A percentile compares a stretch with the other conserved stretches of the same genome.
phyloP scores from a whole-genome alignment of 2,113 vertebrate genomes.

The Rhizomys pruinosus region DNA sequence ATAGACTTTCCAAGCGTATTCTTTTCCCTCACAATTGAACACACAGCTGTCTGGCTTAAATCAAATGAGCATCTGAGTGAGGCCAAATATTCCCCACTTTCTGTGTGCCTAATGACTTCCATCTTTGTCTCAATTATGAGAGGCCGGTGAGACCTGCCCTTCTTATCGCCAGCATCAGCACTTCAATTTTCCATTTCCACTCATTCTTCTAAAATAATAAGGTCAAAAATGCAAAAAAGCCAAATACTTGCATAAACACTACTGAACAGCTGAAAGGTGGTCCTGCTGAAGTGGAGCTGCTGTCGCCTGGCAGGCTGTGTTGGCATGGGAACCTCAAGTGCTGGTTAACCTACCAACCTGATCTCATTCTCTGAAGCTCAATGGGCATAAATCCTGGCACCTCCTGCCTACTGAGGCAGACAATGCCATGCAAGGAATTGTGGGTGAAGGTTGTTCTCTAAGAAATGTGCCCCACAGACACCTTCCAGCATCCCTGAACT shows the following conservation, averaged over 20 bases:
- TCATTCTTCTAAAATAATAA: conserved; percentile 63
- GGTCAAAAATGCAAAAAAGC: conserved; percentile 62
- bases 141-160: conserved; percentile 47
- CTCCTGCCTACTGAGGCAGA: background rate
- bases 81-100: conserved; percentile 30
- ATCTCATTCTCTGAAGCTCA: background rate
- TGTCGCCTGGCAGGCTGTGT: background rate
- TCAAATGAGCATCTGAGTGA: conserved; percentile 40
- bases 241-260: conserved; percentile 51
- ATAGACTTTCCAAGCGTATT: conserved; percentile 11
- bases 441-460: background rate
- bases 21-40: conserved; percentile 41
- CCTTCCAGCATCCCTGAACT: background rate
- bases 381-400: background rate
- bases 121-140: conserved; percentile 66
- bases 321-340: background rate
- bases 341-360: background rate
- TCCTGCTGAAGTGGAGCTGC: background rate
- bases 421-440: background rate
- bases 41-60: conserved; percentile 55
- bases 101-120: conserved; percentile 64
- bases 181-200: conserved; percentile 69
- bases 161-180: conserved; percentile 67
- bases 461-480: background rate
- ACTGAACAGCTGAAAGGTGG: conserved; percentile 47